Base-by-base conservation (phyloP, 2,113 vertebrate genomes). In the Potamarius usumacintae region DNA sequence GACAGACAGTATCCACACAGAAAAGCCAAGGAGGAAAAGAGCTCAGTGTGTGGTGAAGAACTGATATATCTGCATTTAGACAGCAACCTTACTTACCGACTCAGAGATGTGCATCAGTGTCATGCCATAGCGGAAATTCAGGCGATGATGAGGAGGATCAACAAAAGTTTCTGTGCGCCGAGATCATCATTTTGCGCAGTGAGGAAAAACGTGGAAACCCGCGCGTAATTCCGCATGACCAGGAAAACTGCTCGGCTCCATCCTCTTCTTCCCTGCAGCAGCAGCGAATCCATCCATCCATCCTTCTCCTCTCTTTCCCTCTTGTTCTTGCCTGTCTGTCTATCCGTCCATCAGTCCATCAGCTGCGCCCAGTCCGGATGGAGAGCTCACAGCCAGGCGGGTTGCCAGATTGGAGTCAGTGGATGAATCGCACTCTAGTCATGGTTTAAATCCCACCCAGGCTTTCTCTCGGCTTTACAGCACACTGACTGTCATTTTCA, bases 351-450 rank as follows among this genome's bases (percentile, higher is more conserved):
- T 87, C 81, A 76, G 57, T 85, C 85, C 85, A 86, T 86, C 90
- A 90, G 53, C 83, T 86, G 89, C 86, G 88, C 81, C 67, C 89
- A 88, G 82, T 87, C 84, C 82, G 86, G 48, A 60, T 74, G 85
- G 67, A 77, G 89, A 90, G 91, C 89, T 90, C 86, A n/a, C 30
- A 17, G 50, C n/a, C 27, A 42, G 86, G 71, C 81, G 84, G 84
- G 87, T 83, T 72, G 62, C 84, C 84, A 85, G 84, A 76, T 85
- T 82, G 34, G 42, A 82, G 27, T 58, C 22, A 65, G 34, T 53
- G 62, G 25, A 12, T 20, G 60, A 62, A 12, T 63, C 53, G 30
- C 71, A 76, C 55, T 85, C 20, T 22, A 42, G 67, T 74, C 42
- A 25, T 0, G n/a, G 17, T 71, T 72, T 72, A 22, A 84, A 74